Evolutionary conservation across 2,888 invertebrate species (phyloP), one percentile per base, ranked within the genome.

Genomic region (Carabus problematicus): DNA sequence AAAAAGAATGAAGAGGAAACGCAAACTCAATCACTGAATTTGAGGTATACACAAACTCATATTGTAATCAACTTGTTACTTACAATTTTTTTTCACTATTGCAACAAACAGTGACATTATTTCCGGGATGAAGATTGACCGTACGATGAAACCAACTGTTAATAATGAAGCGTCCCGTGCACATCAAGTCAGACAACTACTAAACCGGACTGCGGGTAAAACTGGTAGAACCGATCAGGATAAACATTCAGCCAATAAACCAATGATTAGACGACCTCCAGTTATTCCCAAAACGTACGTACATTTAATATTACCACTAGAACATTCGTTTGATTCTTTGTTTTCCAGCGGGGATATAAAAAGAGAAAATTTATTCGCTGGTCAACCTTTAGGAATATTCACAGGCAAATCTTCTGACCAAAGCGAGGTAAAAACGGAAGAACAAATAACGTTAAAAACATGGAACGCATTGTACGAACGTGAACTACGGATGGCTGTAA

Each of bases 41-140:
- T 70, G 70, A 71, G 70, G 73, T 71, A 66, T 39, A 67, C 16
- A n/a, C 59, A 16, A 74, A 64, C 71, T 71, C 75, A 60, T 45
- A 19, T 29, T 8, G 12, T 42, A 64, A 8, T 68, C 55, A 54
- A 54, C 8, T 52, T 12, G 14, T 43, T 58, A 14, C 8, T 42
- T 42, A 47, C 29, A 42, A 40, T 49, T 64, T 72, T 8, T 43
- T 16, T 29, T 29, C 6, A 29, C 29, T 29, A 29, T 29, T 29
- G 29, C 29, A n/a, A n/a, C n/a, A 29, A 58, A 60, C 63, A 92
- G 92, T 82, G 89, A 92, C 68, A 81, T 93, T 16, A 84, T 93
- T 71, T 85, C 88, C 41, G 91, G 89, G 41, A 93, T 93, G 92
- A 91, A 91, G 79, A 87, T 93, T 52, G 92, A 92, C 76, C 85